phyloP scores from a whole-genome alignment of 64 coral and sea anemone species.

The Astreopora myriophthalma region DNA sequence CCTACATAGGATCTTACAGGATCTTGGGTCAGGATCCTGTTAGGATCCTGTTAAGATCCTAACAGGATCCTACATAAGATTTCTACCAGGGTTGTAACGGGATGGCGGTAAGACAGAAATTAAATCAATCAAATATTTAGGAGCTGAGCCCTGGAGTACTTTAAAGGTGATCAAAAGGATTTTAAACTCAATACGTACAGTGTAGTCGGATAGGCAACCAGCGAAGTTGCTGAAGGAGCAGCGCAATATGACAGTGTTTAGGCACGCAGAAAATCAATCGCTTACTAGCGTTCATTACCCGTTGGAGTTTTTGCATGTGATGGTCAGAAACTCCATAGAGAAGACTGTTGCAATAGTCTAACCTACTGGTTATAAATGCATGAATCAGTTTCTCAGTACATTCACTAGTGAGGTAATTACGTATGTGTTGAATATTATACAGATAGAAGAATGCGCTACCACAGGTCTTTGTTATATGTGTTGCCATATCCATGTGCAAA shows the following conservation, averaged over 20 bases:
- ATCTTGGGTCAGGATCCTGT: no score
- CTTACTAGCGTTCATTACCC: background rate
- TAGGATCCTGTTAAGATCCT: no score
- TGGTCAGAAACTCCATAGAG: background rate
- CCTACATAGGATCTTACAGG: no score
- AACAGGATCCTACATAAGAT: no score
- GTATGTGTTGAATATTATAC: background rate
- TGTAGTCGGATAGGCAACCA: slow-evolving; percentile 1
- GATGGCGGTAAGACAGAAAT: slow-evolving; percentile 34
- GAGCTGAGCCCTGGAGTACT: slow-evolving; percentile 27
- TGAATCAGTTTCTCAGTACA: slow-evolving; percentile 4
- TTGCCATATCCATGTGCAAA: background rate
- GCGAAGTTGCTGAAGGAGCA: background rate
- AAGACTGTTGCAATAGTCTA: background rate
- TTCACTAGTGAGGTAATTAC: background rate
- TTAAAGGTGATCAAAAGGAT: slow-evolving; percentile 19
- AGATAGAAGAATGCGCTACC: background rate
- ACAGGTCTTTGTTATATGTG: background rate
- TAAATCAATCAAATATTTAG: slow-evolving; percentile 46
- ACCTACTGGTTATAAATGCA: background rate
- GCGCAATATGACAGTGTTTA: slow-evolving; percentile 11
- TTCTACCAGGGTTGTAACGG: no score
- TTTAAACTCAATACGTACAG: background rate
- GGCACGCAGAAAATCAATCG: background rate
- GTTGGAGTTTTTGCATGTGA: background rate